Conservation (phyloP, 2,797 vertebrate species). For the Poecilia gillii region DNA sequence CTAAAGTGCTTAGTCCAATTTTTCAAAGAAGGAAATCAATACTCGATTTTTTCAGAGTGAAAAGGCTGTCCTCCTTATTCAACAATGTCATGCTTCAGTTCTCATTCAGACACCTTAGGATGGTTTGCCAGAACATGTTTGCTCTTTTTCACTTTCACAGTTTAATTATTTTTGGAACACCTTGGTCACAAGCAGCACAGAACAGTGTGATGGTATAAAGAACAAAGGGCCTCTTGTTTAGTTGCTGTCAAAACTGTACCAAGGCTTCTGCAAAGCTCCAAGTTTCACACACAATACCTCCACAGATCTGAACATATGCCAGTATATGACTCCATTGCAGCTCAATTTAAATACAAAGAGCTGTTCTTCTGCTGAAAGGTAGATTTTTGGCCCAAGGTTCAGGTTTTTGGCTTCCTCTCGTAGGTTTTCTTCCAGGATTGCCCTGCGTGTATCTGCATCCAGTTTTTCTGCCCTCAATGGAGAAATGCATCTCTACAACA, state of each 20-base stretch:
- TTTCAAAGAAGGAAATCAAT: conserved; percentile 4
- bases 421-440: neutral
- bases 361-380: neutral
- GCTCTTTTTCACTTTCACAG: neutral
- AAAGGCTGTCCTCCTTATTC: neutral
- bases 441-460: neutral
- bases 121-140: neutral
- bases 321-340: neutral
- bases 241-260: neutral
- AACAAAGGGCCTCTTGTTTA: neutral
- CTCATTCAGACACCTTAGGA: neutral
- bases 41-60: neutral
- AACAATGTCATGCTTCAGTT: neutral
- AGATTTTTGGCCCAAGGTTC: too few relatives aligned
- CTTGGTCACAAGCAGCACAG: neutral
- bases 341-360: neutral
- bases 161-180: neutral
- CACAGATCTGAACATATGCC: neutral
- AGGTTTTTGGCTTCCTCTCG: neutral
- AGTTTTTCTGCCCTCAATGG: neutral
- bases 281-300: neutral
- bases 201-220: neutral
- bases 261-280: neutral
- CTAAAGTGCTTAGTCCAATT: neutral
- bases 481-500: neutral